phyloP scores from a whole-genome alignment of 30 jellyfish, hydroid and myxozoan genomes.

The Chironex yamaguchii region DNA sequence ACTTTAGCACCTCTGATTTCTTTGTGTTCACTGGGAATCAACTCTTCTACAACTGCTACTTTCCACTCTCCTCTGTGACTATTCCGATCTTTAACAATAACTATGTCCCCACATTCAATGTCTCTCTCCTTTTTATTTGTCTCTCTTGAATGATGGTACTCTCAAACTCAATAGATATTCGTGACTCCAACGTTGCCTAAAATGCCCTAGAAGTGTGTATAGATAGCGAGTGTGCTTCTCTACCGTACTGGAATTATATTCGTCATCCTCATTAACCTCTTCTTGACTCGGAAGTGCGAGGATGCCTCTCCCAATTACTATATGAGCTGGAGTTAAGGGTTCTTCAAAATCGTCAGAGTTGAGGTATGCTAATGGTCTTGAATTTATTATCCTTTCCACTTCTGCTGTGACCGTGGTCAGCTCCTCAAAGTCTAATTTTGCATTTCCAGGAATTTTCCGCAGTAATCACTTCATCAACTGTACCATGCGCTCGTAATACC shows the following conservation, averaged over 20 bases:
- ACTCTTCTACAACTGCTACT: background rate
- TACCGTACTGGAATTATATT: background rate
- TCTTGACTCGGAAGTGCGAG: conserved; percentile 19
- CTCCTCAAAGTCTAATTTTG: conserved; percentile 2
- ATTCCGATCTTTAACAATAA: background rate
- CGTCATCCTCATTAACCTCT: conserved; percentile 39
- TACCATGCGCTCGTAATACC: conserved; percentile 35
- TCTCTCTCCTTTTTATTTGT: background rate
- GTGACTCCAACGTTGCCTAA: conserved; percentile 34
- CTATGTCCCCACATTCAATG: background rate
- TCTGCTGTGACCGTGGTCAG: conserved; percentile 10
- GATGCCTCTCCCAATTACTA: conserved; percentile 18
- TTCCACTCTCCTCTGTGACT: background rate
- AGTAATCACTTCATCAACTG: background rate
- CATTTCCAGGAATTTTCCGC: conserved; percentile 2
- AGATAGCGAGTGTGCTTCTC: conserved; percentile 29
- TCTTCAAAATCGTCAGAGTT: conserved; percentile 26
- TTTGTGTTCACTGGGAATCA: background rate
- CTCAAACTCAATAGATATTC: conserved; percentile 34
- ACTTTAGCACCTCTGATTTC: background rate
- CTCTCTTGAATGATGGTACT: conserved; percentile 23
- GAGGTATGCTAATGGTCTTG: conserved; percentile 29
- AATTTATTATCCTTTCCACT: conserved; percentile 32
- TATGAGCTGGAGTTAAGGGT: conserved; percentile 34
- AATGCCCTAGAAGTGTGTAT: conserved; percentile 29